Evolutionary conservation across 1,140 invertebrate genomes (phyloP).

Genomic region (Phenacoccus solenopsis): DNA sequence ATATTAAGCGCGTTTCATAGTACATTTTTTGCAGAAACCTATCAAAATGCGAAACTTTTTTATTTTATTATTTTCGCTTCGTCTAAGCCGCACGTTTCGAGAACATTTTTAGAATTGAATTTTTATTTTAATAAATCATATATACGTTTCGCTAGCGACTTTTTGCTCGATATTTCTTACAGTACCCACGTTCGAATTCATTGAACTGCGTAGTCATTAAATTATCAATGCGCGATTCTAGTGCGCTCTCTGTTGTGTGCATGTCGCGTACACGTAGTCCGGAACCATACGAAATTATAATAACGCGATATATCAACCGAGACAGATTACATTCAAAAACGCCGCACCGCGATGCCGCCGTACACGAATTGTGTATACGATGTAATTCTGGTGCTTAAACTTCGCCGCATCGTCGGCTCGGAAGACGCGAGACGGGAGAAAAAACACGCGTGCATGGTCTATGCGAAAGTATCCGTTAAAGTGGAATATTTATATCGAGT

Average conservation of each 20-base stretch:
- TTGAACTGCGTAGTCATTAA: neutral
- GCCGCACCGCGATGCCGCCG: too few species aligned
- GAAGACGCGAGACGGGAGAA: too few species aligned
- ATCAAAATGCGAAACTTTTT: neutral
- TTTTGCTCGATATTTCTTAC: neutral
- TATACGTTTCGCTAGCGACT: neutral
- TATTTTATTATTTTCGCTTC: neutral
- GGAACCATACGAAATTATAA: neutral
- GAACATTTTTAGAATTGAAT: neutral
- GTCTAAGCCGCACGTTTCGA: neutral
- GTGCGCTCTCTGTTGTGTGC: neutral
- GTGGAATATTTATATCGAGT: too few species aligned
- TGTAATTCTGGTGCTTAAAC: too few species aligned
- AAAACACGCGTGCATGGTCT: too few species aligned
- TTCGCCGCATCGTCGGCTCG: too few species aligned
- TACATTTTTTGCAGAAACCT: neutral
- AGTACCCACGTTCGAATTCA: neutral
- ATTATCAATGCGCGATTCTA: neutral
- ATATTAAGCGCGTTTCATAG: too few species aligned
- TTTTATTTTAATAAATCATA: slow-evolving; percentile 4
- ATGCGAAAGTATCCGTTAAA: too few species aligned
- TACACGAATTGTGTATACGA: neutral
- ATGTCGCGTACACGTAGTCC: neutral
- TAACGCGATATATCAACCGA: neutral
- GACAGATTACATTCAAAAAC: neutral